Percentiles rank a stretch among this genome's conserved stretches.
Conservation (phyloP, 2,888 invertebrate genomes). For the Dromius quadrimaculatus region DNA sequence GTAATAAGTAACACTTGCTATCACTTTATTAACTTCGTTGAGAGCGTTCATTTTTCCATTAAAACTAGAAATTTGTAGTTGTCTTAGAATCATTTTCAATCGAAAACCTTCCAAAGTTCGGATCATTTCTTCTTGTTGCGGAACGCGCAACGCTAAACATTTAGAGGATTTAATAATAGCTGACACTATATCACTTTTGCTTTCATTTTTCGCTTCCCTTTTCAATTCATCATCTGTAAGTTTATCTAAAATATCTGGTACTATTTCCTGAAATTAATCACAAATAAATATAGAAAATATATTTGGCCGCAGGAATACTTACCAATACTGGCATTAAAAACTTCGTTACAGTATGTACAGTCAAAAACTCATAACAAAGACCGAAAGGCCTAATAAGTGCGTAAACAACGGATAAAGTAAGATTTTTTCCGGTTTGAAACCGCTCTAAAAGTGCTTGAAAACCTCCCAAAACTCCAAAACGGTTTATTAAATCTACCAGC, state of each 20-base stretch:
- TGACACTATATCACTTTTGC: slow-evolving; percentile 95
- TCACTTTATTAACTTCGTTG: slow-evolving; percentile 97
- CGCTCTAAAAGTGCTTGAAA: slow-evolving; percentile 88
- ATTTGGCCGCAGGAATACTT: slow-evolving; percentile 64
- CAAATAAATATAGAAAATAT: slow-evolving; percentile 43
- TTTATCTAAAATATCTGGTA: slow-evolving; percentile 89
- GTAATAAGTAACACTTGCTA: slow-evolving; percentile 90
- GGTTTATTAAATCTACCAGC: slow-evolving; percentile 96
- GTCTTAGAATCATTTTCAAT: slow-evolving; percentile 90
- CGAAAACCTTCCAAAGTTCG: slow-evolving; percentile 91
- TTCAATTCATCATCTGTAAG: slow-evolving; percentile 96
- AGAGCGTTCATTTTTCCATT: slow-evolving; percentile 99
- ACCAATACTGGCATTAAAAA: slow-evolving; percentile 93
- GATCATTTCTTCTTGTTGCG: slow-evolving; percentile 84
- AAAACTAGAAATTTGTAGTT: slow-evolving; percentile 96
- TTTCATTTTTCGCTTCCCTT: slow-evolving; percentile 94
- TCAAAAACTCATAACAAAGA: slow-evolving; percentile 90
- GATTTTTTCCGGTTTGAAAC: slow-evolving; percentile 80
- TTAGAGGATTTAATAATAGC: slow-evolving; percentile 94
- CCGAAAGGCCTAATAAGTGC: slow-evolving; percentile 92
- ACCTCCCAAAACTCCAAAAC: slow-evolving; percentile 90
- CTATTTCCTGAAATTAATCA: slow-evolving; percentile 77
- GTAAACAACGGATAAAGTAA: slow-evolving; percentile 83
- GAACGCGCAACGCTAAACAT: slow-evolving; percentile 86
- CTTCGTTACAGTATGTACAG: slow-evolving; percentile 89